Percentiles rank a stretch among this genome's conserved stretches.
Conservation (phyloP, 2,113 vertebrate species). For the Bungarus multicinctus region DNA sequence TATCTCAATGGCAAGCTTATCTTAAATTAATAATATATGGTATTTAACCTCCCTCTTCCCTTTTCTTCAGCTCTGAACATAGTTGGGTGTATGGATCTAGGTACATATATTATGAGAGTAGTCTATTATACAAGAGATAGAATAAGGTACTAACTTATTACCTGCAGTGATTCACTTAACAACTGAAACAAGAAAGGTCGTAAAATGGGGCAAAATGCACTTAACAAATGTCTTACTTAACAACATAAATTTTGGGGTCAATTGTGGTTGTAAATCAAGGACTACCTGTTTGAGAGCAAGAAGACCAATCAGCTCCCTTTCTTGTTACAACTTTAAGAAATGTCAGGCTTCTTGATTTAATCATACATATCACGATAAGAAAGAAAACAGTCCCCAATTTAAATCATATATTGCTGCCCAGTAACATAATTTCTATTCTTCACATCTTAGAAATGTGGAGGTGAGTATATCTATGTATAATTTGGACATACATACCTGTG, state of each 20-base stretch:
- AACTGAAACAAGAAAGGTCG: not conserved
- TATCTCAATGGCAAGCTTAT: not conserved
- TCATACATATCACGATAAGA: not conserved
- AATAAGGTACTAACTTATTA: not conserved
- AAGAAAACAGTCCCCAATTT: not conserved
- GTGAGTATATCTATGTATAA: not conserved
- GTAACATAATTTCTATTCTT: not conserved
- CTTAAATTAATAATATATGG: not conserved
- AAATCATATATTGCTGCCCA: not conserved
- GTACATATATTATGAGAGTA: not conserved
- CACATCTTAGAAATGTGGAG: not conserved
- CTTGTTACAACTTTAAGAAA: not conserved
- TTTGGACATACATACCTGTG: constrained; percentile 74
- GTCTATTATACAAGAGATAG: not conserved
- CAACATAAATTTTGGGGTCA: not conserved
- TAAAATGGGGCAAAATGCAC: not conserved
- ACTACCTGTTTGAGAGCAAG: not conserved
- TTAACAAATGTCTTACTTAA: not conserved
- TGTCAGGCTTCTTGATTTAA: not conserved
- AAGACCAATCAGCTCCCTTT: not conserved
- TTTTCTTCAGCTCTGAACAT: not conserved
- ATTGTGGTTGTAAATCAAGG: not conserved
- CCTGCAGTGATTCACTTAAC: not conserved
- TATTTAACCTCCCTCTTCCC: not conserved
- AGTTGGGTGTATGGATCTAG: not conserved